Evolutionary conservation across 2,888 invertebrate species (phyloP).

Genomic region (Palloptera scutellata): DNA sequence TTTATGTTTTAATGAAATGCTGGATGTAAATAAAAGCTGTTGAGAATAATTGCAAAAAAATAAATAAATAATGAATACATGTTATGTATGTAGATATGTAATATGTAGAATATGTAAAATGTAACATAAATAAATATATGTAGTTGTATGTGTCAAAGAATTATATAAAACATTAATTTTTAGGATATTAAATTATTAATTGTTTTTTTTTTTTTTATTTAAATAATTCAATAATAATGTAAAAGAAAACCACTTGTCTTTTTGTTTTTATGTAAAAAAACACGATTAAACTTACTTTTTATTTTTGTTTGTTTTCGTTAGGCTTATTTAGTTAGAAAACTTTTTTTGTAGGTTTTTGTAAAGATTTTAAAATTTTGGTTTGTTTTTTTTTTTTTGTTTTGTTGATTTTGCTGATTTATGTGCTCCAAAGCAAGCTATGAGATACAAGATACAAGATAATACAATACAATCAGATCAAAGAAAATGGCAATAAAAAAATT

Average conservation of each 20-base stretch:
- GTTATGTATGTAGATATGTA: too few species aligned
- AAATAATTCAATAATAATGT: too few species aligned
- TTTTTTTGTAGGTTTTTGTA: slow-evolving; percentile 20
- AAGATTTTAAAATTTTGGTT: slow-evolving; percentile 27
- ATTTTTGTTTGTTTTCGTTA: slow-evolving; percentile 30
- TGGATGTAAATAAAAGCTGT: too few species aligned
- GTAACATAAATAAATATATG: too few species aligned
- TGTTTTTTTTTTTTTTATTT: too few species aligned
- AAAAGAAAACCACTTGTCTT: not conserved
- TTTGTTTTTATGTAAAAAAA: slow-evolving; percentile 3
- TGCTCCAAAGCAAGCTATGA: slow-evolving; percentile 65
- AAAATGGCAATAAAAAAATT: slow-evolving; percentile 41
- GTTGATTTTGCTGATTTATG: slow-evolving; percentile 54
- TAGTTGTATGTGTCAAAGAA: too few species aligned
- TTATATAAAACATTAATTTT: too few species aligned
- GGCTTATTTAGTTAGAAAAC: slow-evolving; percentile 8
- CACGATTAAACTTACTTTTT: slow-evolving; percentile 22
- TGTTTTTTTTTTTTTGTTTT: slow-evolving; percentile 41
- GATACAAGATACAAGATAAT: slow-evolving; percentile 58
- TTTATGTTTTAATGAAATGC: too few species aligned
- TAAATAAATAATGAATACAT: too few species aligned
- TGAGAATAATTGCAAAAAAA: too few species aligned
- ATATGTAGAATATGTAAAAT: too few species aligned
- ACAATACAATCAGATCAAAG: slow-evolving; percentile 54
- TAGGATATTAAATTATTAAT: too few species aligned